Base-by-base conservation (phyloP, 1,140 invertebrate genomes). In the Euborellia annulipes region DNA sequence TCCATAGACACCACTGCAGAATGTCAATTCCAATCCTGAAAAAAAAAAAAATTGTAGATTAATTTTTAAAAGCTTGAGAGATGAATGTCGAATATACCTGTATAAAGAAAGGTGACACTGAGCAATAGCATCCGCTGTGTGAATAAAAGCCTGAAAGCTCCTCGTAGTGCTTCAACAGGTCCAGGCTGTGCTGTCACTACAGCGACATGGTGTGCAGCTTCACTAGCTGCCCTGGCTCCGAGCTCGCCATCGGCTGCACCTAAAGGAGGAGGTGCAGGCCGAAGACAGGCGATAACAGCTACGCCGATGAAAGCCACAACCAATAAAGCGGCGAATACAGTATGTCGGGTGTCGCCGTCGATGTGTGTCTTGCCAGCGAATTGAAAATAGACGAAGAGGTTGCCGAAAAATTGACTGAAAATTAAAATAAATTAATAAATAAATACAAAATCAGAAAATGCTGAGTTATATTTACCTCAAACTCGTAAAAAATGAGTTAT, bases 1-100 rank as follows among this genome's bases (percentile, higher is more conserved):
- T n/a, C 88, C 83, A 63, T 96, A 97, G 0, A 98, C 90, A 1
- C 89, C 90, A 58, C 86, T 91, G 65, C 85, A 94, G 70, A 96
- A 97, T 0, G 89, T 90, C 23, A 94, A 62, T 50, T 90, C 87
- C 19, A 96, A 61, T 38, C 93, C 93, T 85, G 62, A 34, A 65
- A 70, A 47, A 51, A 58, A 6, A 22, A 17, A 45, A 11, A 49
- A 21, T 19, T 48, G 13, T 37, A 19, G 3, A 43, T 42, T 16
- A 36, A 36, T 27, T 20, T 8, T 41, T 46, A 21, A 16, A 27
- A 49, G 18, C 16, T 50, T 23, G 2, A 43, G 38, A 22, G 3
- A 42, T 2, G 19, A 20, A 34, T 27, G 53, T 57, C n/a, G n/a
- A n/a, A n/a, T n/a, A n/a, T 57, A 85, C 81, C 82, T 34, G 90